Percentiles rank a stretch among this genome's conserved stretches.
Conservation (phyloP, 1,140 invertebrate species). For the Drosophila ironensis region DNA sequence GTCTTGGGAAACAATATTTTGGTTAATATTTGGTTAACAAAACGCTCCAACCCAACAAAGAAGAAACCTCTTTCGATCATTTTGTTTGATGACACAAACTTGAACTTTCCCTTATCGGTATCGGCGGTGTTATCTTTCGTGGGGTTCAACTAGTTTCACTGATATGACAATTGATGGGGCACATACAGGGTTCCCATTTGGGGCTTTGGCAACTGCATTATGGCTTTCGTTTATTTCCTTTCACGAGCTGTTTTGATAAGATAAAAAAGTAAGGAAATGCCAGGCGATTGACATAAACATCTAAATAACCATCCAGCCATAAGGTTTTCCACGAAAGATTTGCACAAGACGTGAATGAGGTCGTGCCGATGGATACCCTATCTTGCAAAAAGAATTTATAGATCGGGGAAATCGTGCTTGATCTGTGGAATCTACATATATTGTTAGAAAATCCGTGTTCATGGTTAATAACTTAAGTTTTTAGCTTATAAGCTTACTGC, state of each 20-base stretch:
- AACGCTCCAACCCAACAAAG: slow-evolving; percentile 2
- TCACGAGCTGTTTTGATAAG: slow-evolving; percentile 20
- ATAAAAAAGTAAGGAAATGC: slow-evolving; percentile 27
- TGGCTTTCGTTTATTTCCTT: slow-evolving; percentile 13
- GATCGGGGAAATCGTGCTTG: too few relatives aligned
- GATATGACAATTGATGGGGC: slow-evolving; percentile 45
- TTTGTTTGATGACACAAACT: slow-evolving; percentile 32
- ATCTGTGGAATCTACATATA: too few relatives aligned
- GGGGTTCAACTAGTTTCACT: slow-evolving; percentile 38
- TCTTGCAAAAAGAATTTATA: too few relatives aligned
- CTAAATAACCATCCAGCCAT: slow-evolving; percentile 28
- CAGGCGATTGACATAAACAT: slow-evolving; percentile 17
- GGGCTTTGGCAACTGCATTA: slow-evolving; percentile 7
- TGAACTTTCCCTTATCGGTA: slow-evolving; percentile 49
- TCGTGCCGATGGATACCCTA: slow-evolving; percentile 38
- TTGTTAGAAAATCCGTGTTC: too few relatives aligned
- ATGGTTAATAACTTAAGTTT: too few relatives aligned
- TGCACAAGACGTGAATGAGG: slow-evolving; percentile 24
- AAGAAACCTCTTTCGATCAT: too few relatives aligned
- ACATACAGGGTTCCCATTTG: slow-evolving; percentile 17
- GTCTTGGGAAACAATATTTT: background rate
- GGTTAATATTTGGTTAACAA: background rate
- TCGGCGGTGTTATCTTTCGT: slow-evolving; percentile 45
- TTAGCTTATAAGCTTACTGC: too few relatives aligned
- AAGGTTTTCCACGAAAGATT: slow-evolving; percentile 23